Percentiles rank a stretch among this genome's conserved stretches.
Conservation (phyloP, 2,797 vertebrate genomes). For the Anableps anableps region DNA sequence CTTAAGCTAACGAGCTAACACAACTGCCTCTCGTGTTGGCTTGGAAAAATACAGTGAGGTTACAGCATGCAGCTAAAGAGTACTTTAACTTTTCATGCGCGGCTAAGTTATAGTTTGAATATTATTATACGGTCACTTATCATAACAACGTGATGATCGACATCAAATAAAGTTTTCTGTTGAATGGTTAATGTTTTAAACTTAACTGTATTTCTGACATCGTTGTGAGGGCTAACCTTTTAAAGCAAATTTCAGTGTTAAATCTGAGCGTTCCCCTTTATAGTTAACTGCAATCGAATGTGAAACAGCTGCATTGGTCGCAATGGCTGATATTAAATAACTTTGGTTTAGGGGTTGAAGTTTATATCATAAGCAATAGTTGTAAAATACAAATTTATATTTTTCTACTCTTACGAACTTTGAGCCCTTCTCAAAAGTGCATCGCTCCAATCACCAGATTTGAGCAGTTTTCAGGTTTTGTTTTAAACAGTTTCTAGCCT, state of each 20-base stretch:
- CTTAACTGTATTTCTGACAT: conserved; percentile 32
- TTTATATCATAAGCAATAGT: not conserved
- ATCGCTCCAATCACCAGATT: not conserved
- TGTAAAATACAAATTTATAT: not conserved
- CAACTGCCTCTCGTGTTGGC: conserved; percentile 24
- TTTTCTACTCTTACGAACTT: not conserved
- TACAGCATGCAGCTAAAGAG: conserved; percentile 34
- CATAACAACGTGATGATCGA: accelerated
- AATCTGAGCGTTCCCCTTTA: not conserved
- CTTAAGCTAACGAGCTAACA: conserved; percentile 30
- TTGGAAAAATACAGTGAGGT: conserved; percentile 32
- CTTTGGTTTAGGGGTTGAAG: not conserved
- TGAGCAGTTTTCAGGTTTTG: not conserved
- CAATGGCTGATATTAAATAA: not conserved
- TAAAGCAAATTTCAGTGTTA: not conserved
- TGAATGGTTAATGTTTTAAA: not conserved
- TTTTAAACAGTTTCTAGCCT: not conserved
- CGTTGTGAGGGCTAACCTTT: conserved; percentile 13
- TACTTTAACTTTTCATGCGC: conserved; percentile 6
- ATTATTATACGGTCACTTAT: not conserved
- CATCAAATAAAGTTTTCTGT: not conserved
- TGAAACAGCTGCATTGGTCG: not conserved
- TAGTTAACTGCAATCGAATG: not conserved
- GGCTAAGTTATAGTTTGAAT: not conserved
- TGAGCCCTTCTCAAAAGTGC: not conserved